Base-by-base conservation (phyloP, 2,113 vertebrate species). In the Nothobranchius furzeri region DNA sequence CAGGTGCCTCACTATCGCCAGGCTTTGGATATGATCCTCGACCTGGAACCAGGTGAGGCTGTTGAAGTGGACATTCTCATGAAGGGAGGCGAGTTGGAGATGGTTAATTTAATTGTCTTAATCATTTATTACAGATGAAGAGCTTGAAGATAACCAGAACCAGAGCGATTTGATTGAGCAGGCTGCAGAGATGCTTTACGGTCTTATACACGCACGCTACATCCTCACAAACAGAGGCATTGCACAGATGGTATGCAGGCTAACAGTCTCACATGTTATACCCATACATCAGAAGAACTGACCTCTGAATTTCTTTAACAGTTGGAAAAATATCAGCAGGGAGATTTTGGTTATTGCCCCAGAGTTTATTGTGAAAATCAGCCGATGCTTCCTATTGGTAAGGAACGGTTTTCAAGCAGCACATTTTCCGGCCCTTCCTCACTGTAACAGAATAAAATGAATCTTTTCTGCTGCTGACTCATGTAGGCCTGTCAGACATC, bases 221-320 rank as follows among this genome's bases (percentile, higher is more conserved):
- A 97, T 97, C 84, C 95, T 97, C 75, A 97, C 96, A 74, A 97
- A 97, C 85, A 92, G 95, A 58, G 96, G 96, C 87, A 97, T 97
- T 54, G 96, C 95, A 76, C 96, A 97, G 82, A 97, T 96, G 96
- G 95, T 96, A 84, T 70, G 88, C n/a, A 12, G 12, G 43, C 43
- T 45, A 45, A 45, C 9, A 24, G 10, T 67, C 53, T 68, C 78
- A 20, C n/a, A n/a, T n/a, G 6, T 12, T 15, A 0, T 14, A 6
- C 3, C 4, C 36, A 20, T 6, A 42, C 36, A 51, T 65, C 12
- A 59, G 20, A 7, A 48, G 5, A 7, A 20, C 2, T 50, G 6
- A 60, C 14, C 43, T 66, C 6, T 59, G 12, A 52, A 56, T 75
- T 0, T 55, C 76, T 58, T 74, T 14, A 8, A 7, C 48, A 96